phyloP scores from a whole-genome alignment of 2,113 vertebrate species.

The Elanus axillaris region DNA sequence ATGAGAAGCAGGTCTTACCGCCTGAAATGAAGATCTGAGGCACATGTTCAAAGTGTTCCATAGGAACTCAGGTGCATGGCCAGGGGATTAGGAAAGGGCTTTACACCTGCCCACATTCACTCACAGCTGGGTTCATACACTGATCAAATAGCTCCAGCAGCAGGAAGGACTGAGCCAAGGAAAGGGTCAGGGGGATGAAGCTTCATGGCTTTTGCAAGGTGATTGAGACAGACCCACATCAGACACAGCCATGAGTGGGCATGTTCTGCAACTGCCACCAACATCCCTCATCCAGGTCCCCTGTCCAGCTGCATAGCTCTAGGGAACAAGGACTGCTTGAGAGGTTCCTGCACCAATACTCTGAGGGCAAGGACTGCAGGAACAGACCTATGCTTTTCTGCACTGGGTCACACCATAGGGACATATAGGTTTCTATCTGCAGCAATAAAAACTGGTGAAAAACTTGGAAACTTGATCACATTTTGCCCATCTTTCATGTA shows the following conservation, averaged over 20 bases:
- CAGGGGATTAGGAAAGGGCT: conserved; percentile 2
- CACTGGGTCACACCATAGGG: background rate
- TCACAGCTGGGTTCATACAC: background rate
- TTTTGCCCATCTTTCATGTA: background rate
- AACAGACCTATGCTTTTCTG: background rate
- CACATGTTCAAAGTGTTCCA: background rate
- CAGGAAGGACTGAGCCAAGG: background rate
- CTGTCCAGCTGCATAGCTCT: background rate
- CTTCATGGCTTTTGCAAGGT: background rate
- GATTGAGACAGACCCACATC: background rate
- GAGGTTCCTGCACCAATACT: background rate
- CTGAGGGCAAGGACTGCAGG: background rate
- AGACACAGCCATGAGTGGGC: accelerated
- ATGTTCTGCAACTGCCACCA: background rate
- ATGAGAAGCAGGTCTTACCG: background rate
- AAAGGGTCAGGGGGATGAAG: background rate
- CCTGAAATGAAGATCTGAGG: background rate
- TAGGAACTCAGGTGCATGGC: background rate
- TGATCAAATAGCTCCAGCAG: background rate
- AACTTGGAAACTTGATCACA: background rate
- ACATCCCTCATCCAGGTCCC: background rate
- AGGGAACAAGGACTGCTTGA: background rate
- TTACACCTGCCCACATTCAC: conserved; percentile 11
- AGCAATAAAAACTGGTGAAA: background rate
- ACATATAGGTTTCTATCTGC: background rate